Percentiles rank a stretch among this genome's conserved stretches.
Evolutionary conservation across 2,113 vertebrate species (phyloP).

Genomic region (Peromyscus polionotus): DNA sequence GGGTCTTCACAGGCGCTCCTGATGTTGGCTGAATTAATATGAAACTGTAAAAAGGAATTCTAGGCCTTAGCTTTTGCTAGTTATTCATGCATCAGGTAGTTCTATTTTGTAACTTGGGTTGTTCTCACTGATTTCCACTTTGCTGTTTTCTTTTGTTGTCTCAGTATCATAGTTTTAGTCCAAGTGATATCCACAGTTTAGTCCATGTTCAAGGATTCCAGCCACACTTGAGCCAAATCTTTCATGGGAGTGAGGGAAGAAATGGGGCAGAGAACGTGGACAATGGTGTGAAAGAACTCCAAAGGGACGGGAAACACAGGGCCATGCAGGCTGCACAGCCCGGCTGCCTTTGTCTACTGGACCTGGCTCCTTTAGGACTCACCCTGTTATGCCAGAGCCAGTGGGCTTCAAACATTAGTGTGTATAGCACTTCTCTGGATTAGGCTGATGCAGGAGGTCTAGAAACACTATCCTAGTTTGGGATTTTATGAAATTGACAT

Average conservation of each 20-base stretch:
- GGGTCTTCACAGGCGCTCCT: background rate
- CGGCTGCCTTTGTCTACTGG: background rate
- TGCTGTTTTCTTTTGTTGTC: background rate
- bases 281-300: background rate
- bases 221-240: background rate
- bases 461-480: background rate
- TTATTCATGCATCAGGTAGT: background rate
- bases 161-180: background rate
- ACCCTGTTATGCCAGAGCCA: background rate
- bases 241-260: background rate
- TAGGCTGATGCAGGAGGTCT: background rate
- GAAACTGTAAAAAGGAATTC: background rate
- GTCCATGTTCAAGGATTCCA: background rate
- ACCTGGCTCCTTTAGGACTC: background rate
- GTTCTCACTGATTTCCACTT: background rate
- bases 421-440: background rate
- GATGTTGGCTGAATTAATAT: background rate
- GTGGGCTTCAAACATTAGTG: background rate
- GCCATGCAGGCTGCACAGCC: fast-evolving
- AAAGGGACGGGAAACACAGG: background rate
- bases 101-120: background rate
- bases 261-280: background rate
- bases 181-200: background rate
- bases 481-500: background rate
- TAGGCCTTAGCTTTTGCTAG: background rate